phyloP scores from a whole-genome alignment of 2,113 vertebrate genomes.

The Myotis brandtii region DNA sequence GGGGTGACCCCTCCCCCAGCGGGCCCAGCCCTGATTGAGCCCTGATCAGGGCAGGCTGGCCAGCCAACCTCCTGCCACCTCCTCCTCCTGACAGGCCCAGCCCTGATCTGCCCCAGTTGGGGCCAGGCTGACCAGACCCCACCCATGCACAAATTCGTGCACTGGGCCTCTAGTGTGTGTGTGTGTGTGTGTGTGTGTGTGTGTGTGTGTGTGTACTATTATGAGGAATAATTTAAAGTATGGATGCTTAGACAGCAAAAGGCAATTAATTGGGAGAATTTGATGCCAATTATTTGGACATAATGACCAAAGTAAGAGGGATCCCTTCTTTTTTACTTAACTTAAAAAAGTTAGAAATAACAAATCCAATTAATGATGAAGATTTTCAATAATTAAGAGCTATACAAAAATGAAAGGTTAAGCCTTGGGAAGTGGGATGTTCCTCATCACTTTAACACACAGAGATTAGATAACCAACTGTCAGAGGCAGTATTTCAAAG shows the following conservation, averaged over 20 bases:
- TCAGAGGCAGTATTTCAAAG: neutral
- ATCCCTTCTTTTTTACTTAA: neutral
- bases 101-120: too few species aligned
- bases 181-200: too few species aligned
- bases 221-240: neutral
- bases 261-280: neutral
- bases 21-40: too few species aligned
- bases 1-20: too few species aligned
- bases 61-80: too few species aligned
- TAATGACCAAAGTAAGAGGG: neutral
- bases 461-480: neutral
- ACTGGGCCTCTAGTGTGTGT: too few species aligned
- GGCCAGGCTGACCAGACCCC: too few species aligned
- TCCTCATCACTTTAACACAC: neutral
- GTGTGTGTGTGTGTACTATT: too few species aligned
- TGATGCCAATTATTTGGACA: neutral
- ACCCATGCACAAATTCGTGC: too few species aligned
- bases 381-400: neutral
- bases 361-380: neutral
- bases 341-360: neutral
- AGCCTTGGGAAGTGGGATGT: neutral
- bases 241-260: neutral
- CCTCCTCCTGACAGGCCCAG: too few species aligned
- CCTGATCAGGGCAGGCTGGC: too few species aligned
- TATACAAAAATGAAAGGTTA: neutral